These are phyloP conservation scores for Drosophila robusta DNA, from an alignment of 2,888 invertebrate genomes.

Conservation along the genomic window DNA sequence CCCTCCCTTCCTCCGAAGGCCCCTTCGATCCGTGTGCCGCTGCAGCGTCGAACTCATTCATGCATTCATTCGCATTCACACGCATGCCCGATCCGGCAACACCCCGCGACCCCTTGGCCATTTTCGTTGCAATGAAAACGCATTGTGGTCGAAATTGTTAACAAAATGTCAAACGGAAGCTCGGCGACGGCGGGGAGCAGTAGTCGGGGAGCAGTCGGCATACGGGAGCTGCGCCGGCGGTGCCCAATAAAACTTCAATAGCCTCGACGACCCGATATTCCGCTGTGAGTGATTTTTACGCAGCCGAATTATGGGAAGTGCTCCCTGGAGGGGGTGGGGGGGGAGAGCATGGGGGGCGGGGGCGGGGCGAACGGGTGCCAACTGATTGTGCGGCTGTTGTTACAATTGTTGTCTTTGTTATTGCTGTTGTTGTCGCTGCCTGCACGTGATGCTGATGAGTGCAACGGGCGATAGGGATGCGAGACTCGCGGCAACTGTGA, in stretches of 20 bases:
- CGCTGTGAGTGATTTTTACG: slow-evolving; percentile 69
- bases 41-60: slow-evolving; percentile 64
- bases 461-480: slow-evolving; percentile 36
- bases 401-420: slow-evolving; percentile 74
- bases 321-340: slow-evolving; percentile 1
- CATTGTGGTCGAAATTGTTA: slow-evolving; percentile 81
- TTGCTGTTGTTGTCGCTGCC: slow-evolving; percentile 20
- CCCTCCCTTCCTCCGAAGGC: not conserved
- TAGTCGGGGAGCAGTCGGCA: slow-evolving; percentile 1
- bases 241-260: slow-evolving; percentile 78
- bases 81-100: slow-evolving; percentile 48
- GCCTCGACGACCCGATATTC: slow-evolving; percentile 54
- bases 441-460: slow-evolving; percentile 68
- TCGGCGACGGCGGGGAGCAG: slow-evolving; percentile 38
- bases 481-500: slow-evolving; percentile 34
- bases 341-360: not conserved
- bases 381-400: slow-evolving; percentile 77
- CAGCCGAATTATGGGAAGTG: slow-evolving; percentile 60
- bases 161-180: slow-evolving; percentile 80
- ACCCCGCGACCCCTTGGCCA: slow-evolving; percentile 2
- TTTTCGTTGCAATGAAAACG: slow-evolving; percentile 69
- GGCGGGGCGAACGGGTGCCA: slow-evolving; percentile 42
- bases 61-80: slow-evolving; percentile 76
- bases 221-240: slow-evolving; percentile 34
- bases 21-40: slow-evolving; percentile 34